Base-by-base conservation (phyloP, 2,797 vertebrate genomes). In the Sciaenops ocellatus region DNA sequence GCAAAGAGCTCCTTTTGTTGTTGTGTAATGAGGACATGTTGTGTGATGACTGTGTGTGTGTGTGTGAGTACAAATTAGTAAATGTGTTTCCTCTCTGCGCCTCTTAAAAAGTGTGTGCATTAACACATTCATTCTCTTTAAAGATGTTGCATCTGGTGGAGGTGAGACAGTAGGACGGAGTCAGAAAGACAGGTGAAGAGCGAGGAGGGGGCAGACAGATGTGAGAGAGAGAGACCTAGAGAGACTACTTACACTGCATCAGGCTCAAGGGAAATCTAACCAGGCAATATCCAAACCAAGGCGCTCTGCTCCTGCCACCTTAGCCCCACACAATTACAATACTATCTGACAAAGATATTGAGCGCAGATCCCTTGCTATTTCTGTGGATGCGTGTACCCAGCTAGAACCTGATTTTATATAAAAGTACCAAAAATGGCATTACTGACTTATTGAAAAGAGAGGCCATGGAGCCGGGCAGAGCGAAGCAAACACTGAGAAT, bases 321-420 rank as follows among this genome's bases (percentile, higher is more conserved):
- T 84, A 83, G 91, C 93, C 92, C 89, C 86, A 90, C 89, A 91
- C 92, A 94, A 94, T 94, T 94, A 95, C 93, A 93, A 92, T 92
- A 90, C 82, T 86, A 93, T 93, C 92, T 93, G 94, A 95, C 92
- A 93, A 82, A 90, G 91, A 94, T 95, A 95, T 95, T 95, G 93
- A 94, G 91, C 81, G 46, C 67, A 71, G 88, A 88, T 95, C 93
- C 92, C 90, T 68, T 85, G 90, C 84, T 90, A 80, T 83, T 87
- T 89, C 90, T 83, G 81, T 80, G 76, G 88, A 88, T 82, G 71
- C 67, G 46, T 78, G 55, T 74, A 57, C 78, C 86, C 79, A 17
- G 79, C 87, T 69, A 34, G 42, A 87, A 61, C 76, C 69, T 41
- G 71, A 71, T 90, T 92, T 92, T 78, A 84, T 89, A 86, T 78